These are phyloP conservation scores for Vidua chalybeata DNA, from an alignment of 2,113 vertebrate species.

Conservation along the genomic window DNA sequence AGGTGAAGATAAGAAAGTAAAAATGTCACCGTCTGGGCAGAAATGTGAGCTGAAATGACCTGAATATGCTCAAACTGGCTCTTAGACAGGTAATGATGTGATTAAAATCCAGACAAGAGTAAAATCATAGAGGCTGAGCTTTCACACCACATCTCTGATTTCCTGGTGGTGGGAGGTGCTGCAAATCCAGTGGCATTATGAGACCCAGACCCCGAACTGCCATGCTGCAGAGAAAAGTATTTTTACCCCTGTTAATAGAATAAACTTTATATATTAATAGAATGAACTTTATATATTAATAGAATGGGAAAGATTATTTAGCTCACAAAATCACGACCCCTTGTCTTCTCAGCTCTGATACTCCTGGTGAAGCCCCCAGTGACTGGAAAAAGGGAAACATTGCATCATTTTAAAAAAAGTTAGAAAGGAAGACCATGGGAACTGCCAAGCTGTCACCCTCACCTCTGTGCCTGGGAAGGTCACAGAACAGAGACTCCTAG, in stretches of 20 bases:
- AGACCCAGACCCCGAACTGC: background rate
- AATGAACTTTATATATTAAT: background rate
- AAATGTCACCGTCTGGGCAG: background rate
- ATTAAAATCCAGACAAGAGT: background rate
- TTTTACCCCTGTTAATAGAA: background rate
- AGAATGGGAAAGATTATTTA: background rate
- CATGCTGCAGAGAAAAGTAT: background rate
- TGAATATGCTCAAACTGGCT: background rate
- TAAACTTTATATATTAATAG: background rate
- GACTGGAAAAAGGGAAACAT: background rate
- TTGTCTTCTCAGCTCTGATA: background rate
- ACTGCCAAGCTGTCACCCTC: background rate
- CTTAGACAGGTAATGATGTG: background rate
- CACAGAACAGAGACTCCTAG: background rate
- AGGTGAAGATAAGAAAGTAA: constrained; percentile 44
- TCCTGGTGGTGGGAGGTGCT: background rate
- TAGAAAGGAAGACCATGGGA: background rate
- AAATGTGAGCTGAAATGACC: background rate
- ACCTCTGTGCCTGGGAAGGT: background rate
- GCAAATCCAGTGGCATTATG: background rate
- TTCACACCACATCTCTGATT: background rate
- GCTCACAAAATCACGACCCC: background rate
- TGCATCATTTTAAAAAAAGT: background rate
- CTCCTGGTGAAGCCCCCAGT: background rate
- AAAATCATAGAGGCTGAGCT: background rate